Evolutionary conservation across 2,797 vertebrate species (phyloP).

Genomic region (Poecile montanus): DNA sequence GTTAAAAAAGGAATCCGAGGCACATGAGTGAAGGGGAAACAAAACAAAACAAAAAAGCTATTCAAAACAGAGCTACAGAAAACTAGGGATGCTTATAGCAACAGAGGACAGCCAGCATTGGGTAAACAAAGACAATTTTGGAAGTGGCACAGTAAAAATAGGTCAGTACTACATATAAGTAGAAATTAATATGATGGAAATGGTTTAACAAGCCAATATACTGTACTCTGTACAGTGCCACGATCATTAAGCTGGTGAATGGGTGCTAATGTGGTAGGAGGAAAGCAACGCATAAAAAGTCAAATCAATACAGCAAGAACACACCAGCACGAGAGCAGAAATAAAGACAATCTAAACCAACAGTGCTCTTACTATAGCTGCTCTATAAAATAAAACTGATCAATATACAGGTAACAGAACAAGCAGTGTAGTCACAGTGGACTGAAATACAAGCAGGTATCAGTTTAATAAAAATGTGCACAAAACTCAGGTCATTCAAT

Average conservation of each 20-base stretch:
- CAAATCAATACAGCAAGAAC: constrained; percentile 17
- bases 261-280: background rate
- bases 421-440: background rate
- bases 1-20: background rate
- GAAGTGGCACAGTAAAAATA: constrained; percentile 51
- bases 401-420: constrained; percentile 24
- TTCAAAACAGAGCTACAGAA: constrained; percentile 44
- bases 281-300: constrained; percentile 42
- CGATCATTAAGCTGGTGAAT: constrained; percentile 23
- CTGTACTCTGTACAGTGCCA: background rate
- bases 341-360: background rate
- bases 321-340: background rate
- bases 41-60: background rate
- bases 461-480: background rate
- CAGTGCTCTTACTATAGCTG: background rate
- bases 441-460: background rate
- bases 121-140: constrained; percentile 53
- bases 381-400: background rate
- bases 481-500: background rate
- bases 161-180: constrained; percentile 30
- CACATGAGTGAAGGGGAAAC: background rate
- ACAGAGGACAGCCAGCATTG: constrained; percentile 18
- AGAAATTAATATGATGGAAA: constrained; percentile 55
- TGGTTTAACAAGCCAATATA: constrained; percentile 48
- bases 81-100: constrained; percentile 35